These are phyloP conservation scores for Neodiprion fabricii DNA, from an alignment of 1,140 invertebrate species.

Conservation along the genomic window DNA sequence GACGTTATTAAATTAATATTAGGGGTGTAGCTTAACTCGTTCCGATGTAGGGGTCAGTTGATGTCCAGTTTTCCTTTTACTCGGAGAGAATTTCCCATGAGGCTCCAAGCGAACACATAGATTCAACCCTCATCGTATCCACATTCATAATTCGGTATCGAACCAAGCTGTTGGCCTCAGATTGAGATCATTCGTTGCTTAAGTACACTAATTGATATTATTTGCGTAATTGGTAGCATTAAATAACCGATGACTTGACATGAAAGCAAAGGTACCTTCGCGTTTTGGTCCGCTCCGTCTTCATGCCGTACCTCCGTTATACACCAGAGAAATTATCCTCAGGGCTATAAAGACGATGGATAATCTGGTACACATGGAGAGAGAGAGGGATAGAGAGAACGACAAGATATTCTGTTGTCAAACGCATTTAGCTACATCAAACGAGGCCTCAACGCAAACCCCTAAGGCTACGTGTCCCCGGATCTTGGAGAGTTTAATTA, in stretches of 20 bases:
- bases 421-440: constrained; percentile 61
- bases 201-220: not conserved
- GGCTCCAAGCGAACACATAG: constrained; percentile 24
- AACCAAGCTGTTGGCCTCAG: too few species aligned
- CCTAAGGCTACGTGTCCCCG: constrained; percentile 50
- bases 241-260: not conserved
- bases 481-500: constrained; percentile 57
- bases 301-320: too few species aligned
- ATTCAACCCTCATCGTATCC: not conserved
- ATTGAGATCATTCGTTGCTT: too few species aligned
- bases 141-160: not conserved
- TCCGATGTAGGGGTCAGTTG: constrained; percentile 31
- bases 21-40: constrained; percentile 32
- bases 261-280: not conserved
- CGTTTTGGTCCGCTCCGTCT: not conserved
- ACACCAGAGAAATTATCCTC: constrained; percentile 25
- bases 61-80: constrained; percentile 48
- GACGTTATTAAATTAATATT: constrained; percentile 62
- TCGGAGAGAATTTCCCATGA: constrained; percentile 46
- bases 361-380: too few species aligned
- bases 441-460: constrained; percentile 46
- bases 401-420: constrained; percentile 59
- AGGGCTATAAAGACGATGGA: constrained; percentile 40
- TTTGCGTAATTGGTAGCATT: not conserved
- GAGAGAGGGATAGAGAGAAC: constrained; percentile 32